Conservation (phyloP, 1,140 invertebrate species). For the Megalonaias nervosa region DNA sequence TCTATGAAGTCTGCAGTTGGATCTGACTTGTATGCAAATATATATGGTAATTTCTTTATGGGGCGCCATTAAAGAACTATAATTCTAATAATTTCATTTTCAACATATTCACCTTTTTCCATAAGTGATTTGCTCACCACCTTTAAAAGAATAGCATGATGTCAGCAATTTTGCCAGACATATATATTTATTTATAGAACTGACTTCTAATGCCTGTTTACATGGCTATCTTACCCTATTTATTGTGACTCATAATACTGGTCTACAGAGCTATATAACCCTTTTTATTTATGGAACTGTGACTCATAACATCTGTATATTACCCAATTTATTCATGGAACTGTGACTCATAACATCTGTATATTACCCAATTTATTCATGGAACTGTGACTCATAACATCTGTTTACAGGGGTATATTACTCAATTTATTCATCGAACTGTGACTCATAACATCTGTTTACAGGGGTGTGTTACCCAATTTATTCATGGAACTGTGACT, state of each 20-base stretch:
- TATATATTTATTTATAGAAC: not conserved
- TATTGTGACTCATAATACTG: not conserved
- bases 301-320: no score
- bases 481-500: not conserved
- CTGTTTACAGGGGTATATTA: no score
- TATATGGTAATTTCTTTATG: no score
- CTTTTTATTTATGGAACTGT: constrained; percentile 29
- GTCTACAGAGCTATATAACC: constrained; percentile 36
- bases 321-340: not conserved
- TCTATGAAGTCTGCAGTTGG: no score
- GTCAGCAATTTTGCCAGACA: not conserved
- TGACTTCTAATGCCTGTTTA: not conserved
- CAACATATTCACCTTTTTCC: no score
- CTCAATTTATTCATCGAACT: not conserved
- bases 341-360: not conserved
- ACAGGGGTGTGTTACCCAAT: not conserved
- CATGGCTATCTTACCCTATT: not conserved
- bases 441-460: not conserved
- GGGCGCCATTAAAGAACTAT: no score
- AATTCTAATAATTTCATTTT: no score
- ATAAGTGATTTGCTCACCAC: no score
- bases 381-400: not conserved
- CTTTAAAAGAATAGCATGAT: no score
- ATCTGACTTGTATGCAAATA: no score
- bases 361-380: not conserved